Base-by-base conservation (phyloP, 2,888 invertebrate species). In the Drosophila ustulata region DNA sequence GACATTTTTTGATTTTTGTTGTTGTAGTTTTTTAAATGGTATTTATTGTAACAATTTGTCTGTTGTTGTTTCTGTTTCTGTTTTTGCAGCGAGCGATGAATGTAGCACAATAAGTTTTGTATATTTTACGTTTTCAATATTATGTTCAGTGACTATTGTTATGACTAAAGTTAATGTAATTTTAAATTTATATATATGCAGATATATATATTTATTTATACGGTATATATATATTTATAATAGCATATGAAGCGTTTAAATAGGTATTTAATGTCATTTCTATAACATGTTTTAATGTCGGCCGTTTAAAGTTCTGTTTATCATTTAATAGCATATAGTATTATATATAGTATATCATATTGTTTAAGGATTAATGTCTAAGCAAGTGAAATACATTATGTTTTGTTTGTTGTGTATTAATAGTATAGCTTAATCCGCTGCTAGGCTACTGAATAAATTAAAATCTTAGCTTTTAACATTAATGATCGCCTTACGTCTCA, bases 231-330 rank as follows among this genome's bases (percentile, higher is more conserved):
- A 66, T 78, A 61, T 78, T 66, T 79, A 71, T 83, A 73, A 81
- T 83, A 83, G 83, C 87, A 73, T 84, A 87, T 84, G 87, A 84
- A 84, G 83, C 87, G 75, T 87, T 83, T 80, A 84, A 83, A 82
- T 83, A 86, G 78, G 70, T 83, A 73, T 76, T 82, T 68, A 70
- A 82, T 81, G 82, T 78, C 58, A 79, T 66, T 64, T 75, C 67
- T 73, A 56, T 80, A 82, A 79, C 80, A 79, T 77, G 71, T 77
- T 76, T 67, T 51, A 75, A 80, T 78, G 71, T 82, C 75, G 81
- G 66, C 63, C 64, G 53, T 53, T 61, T 64, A 43, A 53, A 64
- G 18, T 62, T 37, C 30, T 37, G 18, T 53, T 28, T 57, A 43
- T 66, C 46, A 47, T 45, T 50, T 64, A 58, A 61, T 71, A 76